Evolutionary conservation across 2,113 vertebrate species (phyloP), one percentile per base, ranked within the genome.

Genomic region (Tachysurus fulvidraco): DNA sequence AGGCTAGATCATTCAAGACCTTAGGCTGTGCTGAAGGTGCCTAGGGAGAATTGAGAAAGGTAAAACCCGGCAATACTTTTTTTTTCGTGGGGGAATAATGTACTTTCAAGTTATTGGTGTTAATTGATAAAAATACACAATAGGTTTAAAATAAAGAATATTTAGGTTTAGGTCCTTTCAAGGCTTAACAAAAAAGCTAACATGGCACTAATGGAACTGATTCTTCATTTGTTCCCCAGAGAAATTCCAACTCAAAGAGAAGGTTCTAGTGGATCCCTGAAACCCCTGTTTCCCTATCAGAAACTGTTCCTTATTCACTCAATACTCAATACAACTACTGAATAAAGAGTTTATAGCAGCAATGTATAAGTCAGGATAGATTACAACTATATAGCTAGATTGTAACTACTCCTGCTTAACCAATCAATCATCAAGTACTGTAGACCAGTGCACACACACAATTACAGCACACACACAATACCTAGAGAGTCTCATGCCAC

Each of bases 1-100:
- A 88, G 50, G 57, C 87, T 90, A 91, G 89, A 90, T 90, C 80
- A 90, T 91, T 91, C 85, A 89, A 89, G 83, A 85, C 83, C 57
- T 88, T 85, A 87, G 71, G 74, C 85, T 89, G 83, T 80, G 80
- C 83, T 52, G 81, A 46, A 89, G 88, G 85, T 25, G 30, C 86
- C 50, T 80, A 19, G 10, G 64, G 77, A 50, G 88, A 84, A 85
- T 57, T 89, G 83, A 87, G 64, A 73, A 86, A 57, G 10, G 23
- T 65, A 41, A 57, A 83, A 52, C 28, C 62, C 28, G 14, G 17
- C 77, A 30, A 21, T 57, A 36, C 54, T 79, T 4, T 36, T 36
- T 17, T 14, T 21, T 50, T 50, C n/a, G 46, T 50, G 46, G 46
- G 5, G 46, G 46, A 21, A 71, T 17, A 19, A 69, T 13, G 46